Base-by-base conservation (phyloP, 2,888 invertebrate genomes). In the Escarpia spicata region DNA sequence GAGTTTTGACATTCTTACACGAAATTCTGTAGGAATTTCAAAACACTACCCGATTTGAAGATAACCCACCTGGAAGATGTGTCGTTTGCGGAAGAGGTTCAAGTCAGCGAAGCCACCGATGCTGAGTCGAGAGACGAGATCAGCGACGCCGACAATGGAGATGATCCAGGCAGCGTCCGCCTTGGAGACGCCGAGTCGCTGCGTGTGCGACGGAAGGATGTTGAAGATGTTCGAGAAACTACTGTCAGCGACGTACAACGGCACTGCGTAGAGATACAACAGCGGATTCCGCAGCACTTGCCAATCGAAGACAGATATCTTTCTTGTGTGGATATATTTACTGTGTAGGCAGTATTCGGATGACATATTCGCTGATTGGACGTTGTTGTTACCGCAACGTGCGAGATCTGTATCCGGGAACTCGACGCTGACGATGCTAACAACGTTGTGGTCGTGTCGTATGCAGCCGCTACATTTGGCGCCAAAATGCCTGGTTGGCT, bases 201-300 rank as follows among this genome's bases (percentile, higher is more conserved):
- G 97, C 0, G 98, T 98, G 95, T 98, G 98, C 0, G 98, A 98
- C 0, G 98, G 98, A 91, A 98, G 96, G 95, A 98, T 98, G 96
- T 98, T 98, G 4, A 98, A 96, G 95, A 98, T 98, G 95, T 98
- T 98, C 0, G 98, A 98, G 4, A 98, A 98, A 19, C 98, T 98
- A 43, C 98, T 98, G 0, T 98, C 98, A 97, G 98, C 98, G 3
- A 98, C 97, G 0, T 97, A 97, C 15, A 98, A 98, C 0, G 98
- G 98, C 2, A 97, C 97, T 93, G 98, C 97, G 96, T 98, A 97
- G 94, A 98, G 96, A 9, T 98, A 97, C 95, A 98, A 98, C 6
- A 97, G 97, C 94, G 97, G 97, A 90, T 98, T 97, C 95, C 97
- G 97, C 58, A 98, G 96, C 3, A 98, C 96, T 0, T 97, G 97